A percentile compares a stretch with the other conserved stretches of the same genome.
These are phyloP conservation scores for Otolemur garnettii DNA, from an alignment of 2,113 vertebrate species.

Conservation along the genomic window DNA sequence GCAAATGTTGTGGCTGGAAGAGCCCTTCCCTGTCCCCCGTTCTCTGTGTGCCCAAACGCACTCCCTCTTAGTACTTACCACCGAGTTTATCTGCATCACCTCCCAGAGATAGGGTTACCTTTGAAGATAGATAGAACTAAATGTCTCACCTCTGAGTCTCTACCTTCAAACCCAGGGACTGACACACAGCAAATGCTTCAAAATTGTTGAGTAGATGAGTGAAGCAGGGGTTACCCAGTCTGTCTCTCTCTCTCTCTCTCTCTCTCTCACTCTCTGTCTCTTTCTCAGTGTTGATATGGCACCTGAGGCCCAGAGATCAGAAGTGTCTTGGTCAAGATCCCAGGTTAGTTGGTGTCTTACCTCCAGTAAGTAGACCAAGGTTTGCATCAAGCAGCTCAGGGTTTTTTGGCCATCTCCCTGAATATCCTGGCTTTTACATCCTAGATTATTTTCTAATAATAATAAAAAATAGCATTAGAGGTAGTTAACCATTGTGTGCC, in stretches of 20 bases:
- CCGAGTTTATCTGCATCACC: neutral
- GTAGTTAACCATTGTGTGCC: neutral
- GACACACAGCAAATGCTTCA: neutral
- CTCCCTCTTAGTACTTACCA: neutral
- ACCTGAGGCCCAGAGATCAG: neutral
- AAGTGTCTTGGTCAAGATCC: neutral
- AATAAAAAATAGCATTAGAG: neutral
- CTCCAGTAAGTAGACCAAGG: neutral
- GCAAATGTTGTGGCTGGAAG: neutral
- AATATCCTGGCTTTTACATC: neutral
- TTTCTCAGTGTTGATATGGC: neutral
- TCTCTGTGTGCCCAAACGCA: neutral
- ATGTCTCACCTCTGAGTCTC: neutral
- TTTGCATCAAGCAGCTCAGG: neutral
- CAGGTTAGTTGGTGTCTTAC: neutral
- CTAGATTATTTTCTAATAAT: slow-evolving; percentile 21
- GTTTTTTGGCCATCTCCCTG: neutral
- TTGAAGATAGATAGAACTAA: neutral
- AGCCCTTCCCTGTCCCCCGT: neutral
- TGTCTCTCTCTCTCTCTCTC: neutral
- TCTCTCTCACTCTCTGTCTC: too few species aligned
- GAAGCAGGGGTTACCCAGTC: neutral
- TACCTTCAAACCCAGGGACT: neutral
- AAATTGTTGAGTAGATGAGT: neutral
- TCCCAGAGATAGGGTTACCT: neutral